phyloP scores from a whole-genome alignment of 2,888 invertebrate species.

The Plebejus melissa region DNA sequence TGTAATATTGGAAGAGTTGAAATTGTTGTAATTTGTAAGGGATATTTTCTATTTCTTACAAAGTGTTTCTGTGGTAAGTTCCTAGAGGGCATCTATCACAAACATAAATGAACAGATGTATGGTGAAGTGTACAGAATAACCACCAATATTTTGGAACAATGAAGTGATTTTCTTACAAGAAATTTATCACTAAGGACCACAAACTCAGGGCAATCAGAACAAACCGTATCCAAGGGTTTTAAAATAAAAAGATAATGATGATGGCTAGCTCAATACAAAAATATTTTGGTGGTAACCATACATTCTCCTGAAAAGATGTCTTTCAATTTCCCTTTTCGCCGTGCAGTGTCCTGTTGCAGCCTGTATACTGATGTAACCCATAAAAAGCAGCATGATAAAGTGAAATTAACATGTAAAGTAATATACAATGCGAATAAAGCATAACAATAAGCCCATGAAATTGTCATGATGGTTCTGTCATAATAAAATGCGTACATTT shows the following conservation, averaged over 20 bases:
- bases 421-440: slow-evolving; percentile 69
- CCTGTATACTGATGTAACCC: slow-evolving; percentile 86
- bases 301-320: slow-evolving; percentile 91
- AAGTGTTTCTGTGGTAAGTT: slow-evolving; percentile 13
- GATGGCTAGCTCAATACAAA: slow-evolving; percentile 70
- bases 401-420: slow-evolving; percentile 75
- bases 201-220: slow-evolving; percentile 28
- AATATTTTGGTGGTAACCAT: slow-evolving; percentile 80
- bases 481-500: slow-evolving; percentile 52
- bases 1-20: slow-evolving; percentile 1
- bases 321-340: slow-evolving; percentile 91
- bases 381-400: slow-evolving; percentile 82
- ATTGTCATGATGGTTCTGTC: slow-evolving; percentile 62
- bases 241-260: slow-evolving; percentile 38
- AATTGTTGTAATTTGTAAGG: slow-evolving; percentile 17
- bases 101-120: slow-evolving; percentile 14
- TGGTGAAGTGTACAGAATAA: slow-evolving; percentile 7
- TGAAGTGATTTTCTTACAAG: neutral
- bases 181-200: slow-evolving; percentile 14
- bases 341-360: slow-evolving; percentile 87
- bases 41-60: neutral
- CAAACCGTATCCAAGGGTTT: slow-evolving; percentile 31
- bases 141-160: neutral
- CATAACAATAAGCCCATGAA: slow-evolving; percentile 67
- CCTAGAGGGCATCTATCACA: slow-evolving; percentile 19